These are phyloP conservation scores for Cerastoderma edule DNA, from an alignment of 2,888 invertebrate genomes.

Conservation along the genomic window DNA sequence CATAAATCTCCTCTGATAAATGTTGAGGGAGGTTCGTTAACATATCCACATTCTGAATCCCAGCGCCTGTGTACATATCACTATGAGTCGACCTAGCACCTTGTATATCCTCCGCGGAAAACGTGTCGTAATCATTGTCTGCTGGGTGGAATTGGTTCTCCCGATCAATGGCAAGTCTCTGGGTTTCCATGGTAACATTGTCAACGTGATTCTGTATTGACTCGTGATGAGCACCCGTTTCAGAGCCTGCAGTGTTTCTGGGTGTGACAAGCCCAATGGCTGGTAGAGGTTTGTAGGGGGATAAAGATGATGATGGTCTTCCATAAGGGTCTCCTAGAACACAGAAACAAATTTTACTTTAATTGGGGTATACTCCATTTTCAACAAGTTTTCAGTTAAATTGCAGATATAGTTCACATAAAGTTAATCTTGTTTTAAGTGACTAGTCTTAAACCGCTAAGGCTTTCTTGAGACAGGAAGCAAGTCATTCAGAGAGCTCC, in stretches of 20 bases:
- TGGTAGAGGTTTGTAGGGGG: slow-evolving; percentile 70
- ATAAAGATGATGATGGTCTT: slow-evolving; percentile 67
- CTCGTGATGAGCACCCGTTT: neutral
- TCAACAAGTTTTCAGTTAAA: too few relatives aligned
- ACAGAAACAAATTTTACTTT: too few relatives aligned
- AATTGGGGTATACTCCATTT: too few relatives aligned
- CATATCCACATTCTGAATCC: slow-evolving; percentile 43
- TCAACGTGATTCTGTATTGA: slow-evolving; percentile 29
- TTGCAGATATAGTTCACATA: too few relatives aligned
- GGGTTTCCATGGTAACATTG: slow-evolving; percentile 38
- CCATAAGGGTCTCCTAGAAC: slow-evolving; percentile 62
- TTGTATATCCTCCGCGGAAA: slow-evolving; percentile 51
- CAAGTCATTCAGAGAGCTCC: too few relatives aligned
- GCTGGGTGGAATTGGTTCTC: slow-evolving; percentile 41
- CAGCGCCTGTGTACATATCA: slow-evolving; percentile 22
- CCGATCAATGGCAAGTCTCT: slow-evolving; percentile 40
- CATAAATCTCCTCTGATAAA: slow-evolving; percentile 55
- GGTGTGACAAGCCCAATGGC: slow-evolving; percentile 62
- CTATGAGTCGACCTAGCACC: slow-evolving; percentile 37
- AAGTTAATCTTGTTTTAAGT: too few relatives aligned
- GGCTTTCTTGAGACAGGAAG: too few relatives aligned
- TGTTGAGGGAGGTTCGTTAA: slow-evolving; percentile 52
- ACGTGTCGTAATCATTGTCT: slow-evolving; percentile 39
- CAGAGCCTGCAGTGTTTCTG: slow-evolving; percentile 20
- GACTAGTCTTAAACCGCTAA: too few relatives aligned